A percentile compares a stretch with the other conserved stretches of the same genome.
These are phyloP conservation scores for Pygocentrus nattereri DNA, from an alignment of 2,797 vertebrate genomes.

Conservation along the genomic window DNA sequence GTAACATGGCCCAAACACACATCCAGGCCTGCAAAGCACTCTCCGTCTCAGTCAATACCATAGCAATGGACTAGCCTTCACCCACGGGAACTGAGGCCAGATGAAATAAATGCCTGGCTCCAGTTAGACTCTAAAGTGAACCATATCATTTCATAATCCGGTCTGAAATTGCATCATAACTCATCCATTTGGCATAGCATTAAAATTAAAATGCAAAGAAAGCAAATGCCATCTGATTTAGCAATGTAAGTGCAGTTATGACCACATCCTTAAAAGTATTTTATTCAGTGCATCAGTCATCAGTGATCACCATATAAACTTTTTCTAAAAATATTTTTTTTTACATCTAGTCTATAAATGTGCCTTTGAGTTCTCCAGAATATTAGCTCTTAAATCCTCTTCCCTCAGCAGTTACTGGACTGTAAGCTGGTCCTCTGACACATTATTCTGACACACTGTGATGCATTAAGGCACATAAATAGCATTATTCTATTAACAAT, in stretches of 20 bases:
- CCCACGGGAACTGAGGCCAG: constrained; percentile 15
- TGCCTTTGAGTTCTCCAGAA: neutral
- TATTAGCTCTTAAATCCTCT: neutral
- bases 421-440: neutral
- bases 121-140: constrained; percentile 7
- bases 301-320: neutral
- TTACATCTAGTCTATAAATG: neutral
- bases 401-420: neutral
- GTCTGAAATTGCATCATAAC: constrained; percentile 7
- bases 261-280: neutral
- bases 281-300: neutral
- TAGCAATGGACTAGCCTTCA: constrained; percentile 14
- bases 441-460: neutral
- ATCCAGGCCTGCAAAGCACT: neutral
- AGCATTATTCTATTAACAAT: neutral
- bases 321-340: neutral
- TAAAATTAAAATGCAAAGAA: constrained; percentile 12
- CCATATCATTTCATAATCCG: constrained; percentile 6
- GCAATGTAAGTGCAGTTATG: neutral
- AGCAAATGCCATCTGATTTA: neutral
- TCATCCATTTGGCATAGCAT: neutral
- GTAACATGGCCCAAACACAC: constrained; percentile 1
- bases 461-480: too few species aligned
- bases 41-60: constrained; percentile 31
- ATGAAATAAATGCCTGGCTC: constrained; percentile 39